Conservation (phyloP, 2,888 invertebrate species). For the Melieria omissa region DNA sequence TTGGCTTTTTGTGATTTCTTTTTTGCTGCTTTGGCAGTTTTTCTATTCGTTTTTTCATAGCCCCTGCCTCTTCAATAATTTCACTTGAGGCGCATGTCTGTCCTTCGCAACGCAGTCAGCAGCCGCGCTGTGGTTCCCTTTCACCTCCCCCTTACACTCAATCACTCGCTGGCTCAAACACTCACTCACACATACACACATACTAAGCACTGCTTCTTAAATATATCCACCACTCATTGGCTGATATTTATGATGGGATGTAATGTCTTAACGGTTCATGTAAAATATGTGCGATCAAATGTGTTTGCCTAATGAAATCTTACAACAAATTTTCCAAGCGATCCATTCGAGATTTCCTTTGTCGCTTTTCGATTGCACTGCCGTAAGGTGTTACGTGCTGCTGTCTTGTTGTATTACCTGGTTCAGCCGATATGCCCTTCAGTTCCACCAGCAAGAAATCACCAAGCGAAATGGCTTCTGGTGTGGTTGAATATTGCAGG, state of each 20-base stretch:
- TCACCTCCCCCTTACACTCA: neutral
- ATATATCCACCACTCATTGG: conserved; percentile 6
- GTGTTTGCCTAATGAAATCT: no score
- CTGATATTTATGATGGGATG: conserved; percentile 36
- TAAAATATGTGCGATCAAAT: no score
- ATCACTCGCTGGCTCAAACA: neutral
- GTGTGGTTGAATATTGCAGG: no score
- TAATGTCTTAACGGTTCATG: conserved; percentile 35
- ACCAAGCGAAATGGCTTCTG: no score
- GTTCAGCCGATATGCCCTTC: no score
- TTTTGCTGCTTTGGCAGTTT: conserved; percentile 13
- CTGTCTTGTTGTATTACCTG: no score
- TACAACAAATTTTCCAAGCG: conserved; percentile 5
- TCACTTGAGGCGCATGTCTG: conserved; percentile 24
- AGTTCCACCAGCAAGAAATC: no score
- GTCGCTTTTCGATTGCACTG: neutral
- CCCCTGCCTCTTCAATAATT: conserved; percentile 9
- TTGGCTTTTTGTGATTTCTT: conserved; percentile 7
- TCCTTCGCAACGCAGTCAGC: neutral
- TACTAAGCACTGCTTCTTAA: neutral
- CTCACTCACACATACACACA: neutral
- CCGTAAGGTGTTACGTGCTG: conserved; percentile 28
- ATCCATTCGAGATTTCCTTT: conserved; percentile 25
- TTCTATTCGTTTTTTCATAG: conserved; percentile 11
- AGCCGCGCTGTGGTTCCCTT: no score